Conservation (phyloP, 2,888 invertebrate genomes). For the Netelia fuscicornis region DNA sequence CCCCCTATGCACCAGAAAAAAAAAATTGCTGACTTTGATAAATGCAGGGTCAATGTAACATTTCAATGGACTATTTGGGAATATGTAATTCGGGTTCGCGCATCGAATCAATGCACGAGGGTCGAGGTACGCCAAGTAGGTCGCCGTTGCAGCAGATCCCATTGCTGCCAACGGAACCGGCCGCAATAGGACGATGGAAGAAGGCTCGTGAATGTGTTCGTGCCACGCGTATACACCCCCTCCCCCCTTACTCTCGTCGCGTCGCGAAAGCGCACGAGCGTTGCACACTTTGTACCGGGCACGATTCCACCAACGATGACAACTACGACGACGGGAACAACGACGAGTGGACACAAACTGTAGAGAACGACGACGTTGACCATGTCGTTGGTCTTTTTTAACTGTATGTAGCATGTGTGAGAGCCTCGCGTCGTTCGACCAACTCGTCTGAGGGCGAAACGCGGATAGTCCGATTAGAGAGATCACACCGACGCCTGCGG, state of each 20-base stretch:
- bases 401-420: background rate
- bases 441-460: background rate
- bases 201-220: conserved; percentile 26
- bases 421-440: background rate
- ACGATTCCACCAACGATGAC: conserved; percentile 48
- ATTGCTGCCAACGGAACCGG: conserved; percentile 81
- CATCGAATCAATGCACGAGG: conserved; percentile 82
- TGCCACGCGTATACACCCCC: background rate
- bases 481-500: conserved; percentile 7
- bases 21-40: too few relatives aligned
- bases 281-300: conserved; percentile 48
- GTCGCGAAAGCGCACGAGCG: conserved; percentile 57
- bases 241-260: background rate
- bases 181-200: conserved; percentile 42
- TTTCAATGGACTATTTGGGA: too few relatives aligned
- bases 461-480: background rate
- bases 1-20: too few relatives aligned
- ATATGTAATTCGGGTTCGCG: conserved; percentile 79
- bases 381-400: conserved; percentile 30
- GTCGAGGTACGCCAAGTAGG: conserved; percentile 84
- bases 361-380: conserved; percentile 3
- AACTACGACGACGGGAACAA: conserved; percentile 12
- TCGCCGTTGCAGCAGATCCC: conserved; percentile 80
- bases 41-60: too few relatives aligned
- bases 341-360: too few relatives aligned